Evolutionary conservation across 2,797 vertebrate genomes (phyloP).

Genomic region (Apodemus agrarius): DNA sequence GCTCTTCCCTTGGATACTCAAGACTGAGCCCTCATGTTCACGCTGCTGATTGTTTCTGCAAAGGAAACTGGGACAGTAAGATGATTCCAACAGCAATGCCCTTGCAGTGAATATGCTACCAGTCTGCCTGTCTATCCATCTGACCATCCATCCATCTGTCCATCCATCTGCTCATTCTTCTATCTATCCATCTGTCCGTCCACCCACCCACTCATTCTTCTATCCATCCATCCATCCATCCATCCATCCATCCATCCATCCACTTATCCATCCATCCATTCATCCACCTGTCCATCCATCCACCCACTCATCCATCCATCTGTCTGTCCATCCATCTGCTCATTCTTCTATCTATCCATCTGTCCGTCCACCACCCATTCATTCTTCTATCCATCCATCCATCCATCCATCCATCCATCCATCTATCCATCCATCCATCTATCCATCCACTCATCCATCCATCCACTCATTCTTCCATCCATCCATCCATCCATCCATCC

Average conservation of each 20-base stretch:
- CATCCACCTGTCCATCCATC: too few relatives aligned
- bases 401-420: too few relatives aligned
- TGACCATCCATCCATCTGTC: not conserved
- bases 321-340: too few relatives aligned
- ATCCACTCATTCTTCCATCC: too few relatives aligned
- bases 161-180: not conserved
- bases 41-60: not conserved
- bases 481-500: too few relatives aligned
- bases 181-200: not conserved
- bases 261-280: too few relatives aligned
- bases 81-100: not conserved
- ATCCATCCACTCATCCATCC: too few relatives aligned
- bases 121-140: not conserved
- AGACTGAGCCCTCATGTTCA: not conserved
- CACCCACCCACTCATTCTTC: not conserved
- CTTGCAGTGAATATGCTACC: not conserved
- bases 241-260: not conserved
- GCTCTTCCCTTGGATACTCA: not conserved
- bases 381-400: too few relatives aligned
- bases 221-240: not conserved
- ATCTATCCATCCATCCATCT: too few relatives aligned
- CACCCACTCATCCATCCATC: too few relatives aligned
- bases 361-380: rapidly evolving
- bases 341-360: too few relatives aligned
- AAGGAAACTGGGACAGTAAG: not conserved